These are phyloP conservation scores for Entomobrya multifasciata DNA, from an alignment of 2,888 invertebrate species.

Conservation along the genomic window DNA sequence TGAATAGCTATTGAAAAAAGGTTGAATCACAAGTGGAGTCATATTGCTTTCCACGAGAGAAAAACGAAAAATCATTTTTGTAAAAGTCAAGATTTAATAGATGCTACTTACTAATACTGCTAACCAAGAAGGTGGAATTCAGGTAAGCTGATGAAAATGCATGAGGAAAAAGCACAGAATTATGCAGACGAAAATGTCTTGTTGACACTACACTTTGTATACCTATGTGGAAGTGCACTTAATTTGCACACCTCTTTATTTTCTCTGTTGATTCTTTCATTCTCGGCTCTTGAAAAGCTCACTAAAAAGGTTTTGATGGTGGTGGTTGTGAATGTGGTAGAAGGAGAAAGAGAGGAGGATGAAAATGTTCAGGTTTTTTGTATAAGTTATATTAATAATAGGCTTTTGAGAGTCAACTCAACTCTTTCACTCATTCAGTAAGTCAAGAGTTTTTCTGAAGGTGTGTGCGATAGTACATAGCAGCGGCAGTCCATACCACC, in stretches of 20 bases:
- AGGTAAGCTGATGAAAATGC: no score
- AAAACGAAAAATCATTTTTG: no score
- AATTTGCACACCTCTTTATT: conserved; percentile 13
- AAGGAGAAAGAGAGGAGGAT: not conserved
- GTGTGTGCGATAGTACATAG: not conserved
- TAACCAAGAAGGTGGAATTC: no score
- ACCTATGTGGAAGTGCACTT: not conserved
- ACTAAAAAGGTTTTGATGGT: conserved; percentile 32
- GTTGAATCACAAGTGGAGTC: no score
- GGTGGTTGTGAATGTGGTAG: not conserved
- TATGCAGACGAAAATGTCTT: not conserved
- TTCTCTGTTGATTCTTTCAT: not conserved
- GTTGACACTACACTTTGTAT: conserved; percentile 49
- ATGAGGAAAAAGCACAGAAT: no score
- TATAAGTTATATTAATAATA: conserved; percentile 53
- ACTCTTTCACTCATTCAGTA: conserved; percentile 1
- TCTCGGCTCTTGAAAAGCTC: conserved; percentile 15
- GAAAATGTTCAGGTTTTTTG: not conserved
- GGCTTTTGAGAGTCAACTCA: conserved; percentile 45
- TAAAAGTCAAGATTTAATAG: no score
- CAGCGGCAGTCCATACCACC: not conserved
- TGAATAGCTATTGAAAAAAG: not conserved
- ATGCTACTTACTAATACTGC: no score
- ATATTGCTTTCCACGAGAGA: no score
- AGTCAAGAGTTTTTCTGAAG: conserved; percentile 10